Evolutionary conservation across 2,797 vertebrate species (phyloP), one percentile per base, ranked within the genome.

Genomic region (Carapus acus): DNA sequence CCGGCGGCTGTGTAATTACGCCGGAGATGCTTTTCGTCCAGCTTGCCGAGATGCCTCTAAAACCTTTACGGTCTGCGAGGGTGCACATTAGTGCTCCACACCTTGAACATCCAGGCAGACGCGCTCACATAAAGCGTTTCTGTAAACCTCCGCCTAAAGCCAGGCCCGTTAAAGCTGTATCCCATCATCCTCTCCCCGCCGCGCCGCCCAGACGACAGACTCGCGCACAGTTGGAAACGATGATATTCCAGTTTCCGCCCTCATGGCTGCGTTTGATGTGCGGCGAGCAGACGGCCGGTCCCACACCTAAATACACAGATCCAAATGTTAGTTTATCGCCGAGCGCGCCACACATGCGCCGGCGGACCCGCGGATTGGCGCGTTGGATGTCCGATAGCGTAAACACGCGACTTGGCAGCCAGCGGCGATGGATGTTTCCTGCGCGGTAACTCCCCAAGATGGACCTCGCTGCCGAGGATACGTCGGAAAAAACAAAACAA

Each of bases 1-100:
- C 70, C 62, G 71, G 62, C 64, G 52, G 58, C 72, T 66, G 65
- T 85, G 71, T 74, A 82, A 84, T 85, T 82, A 82, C 69, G 54
- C 71, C 68, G 54, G 74, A 78, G 76, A 70, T 52, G 53, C 71
- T 74, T 64, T 69, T 68, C 47, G 76, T n/a, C 62, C 57, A 61
- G 49, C 79, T 73, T 76, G 67, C 66, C 73, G 71, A 53, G 54
- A 56, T 68, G 53, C 66, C 66, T 75, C 61, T 76, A 60, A 78
- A 85, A 73, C 64, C 63, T 74, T 80, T 70, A 76, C 73, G 65
- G 66, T 47, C 64, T 47, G 53, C 57, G 54, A 73, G 85, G 77
- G 73, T 71, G 58, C 55, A 56, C 43, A 74, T 84, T 83, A 77
- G 53, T 21, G 59, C 76, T 67, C 57, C 59, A 58, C 71, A 83